Evolutionary conservation across 2,797 vertebrate species (phyloP).

Genomic region (Lycodopsis pacificus): DNA sequence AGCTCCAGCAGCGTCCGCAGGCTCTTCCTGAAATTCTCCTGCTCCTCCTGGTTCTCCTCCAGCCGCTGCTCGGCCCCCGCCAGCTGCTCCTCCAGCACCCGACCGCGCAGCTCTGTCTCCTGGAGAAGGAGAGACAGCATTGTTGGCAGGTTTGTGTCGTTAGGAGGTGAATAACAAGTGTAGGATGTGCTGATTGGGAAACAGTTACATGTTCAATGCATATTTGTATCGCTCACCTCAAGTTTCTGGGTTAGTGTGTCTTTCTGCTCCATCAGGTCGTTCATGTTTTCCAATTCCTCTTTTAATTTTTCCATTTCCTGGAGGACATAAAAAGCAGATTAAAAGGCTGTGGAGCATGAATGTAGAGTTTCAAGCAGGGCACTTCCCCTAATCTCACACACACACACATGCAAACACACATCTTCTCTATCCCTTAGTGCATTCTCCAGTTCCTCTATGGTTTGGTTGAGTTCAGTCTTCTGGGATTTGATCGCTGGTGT

Average conservation of each 20-base stretch:
- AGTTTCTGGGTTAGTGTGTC: conserved; percentile 94
- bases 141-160: conserved; percentile 1
- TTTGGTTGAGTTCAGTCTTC: conserved; percentile 97
- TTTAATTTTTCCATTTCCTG: conserved; percentile 98
- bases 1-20: conserved; percentile 98
- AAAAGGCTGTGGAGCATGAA: conserved; percentile 4
- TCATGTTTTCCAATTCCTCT: conserved; percentile 95
- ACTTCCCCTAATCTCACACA: not conserved
- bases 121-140: conserved; percentile 55
- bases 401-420: conserved; percentile 72
- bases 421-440: conserved; percentile 95
- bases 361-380: not conserved
- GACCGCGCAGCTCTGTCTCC: conserved; percentile 96
- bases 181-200: not conserved
- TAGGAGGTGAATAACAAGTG: not conserved
- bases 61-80: conserved; percentile 93
- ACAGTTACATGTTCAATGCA: not conserved
- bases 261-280: conserved; percentile 95
- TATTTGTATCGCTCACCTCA: conserved; percentile 83
- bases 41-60: conserved; percentile 96
- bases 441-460: conserved; percentile 95
- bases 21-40: conserved; percentile 97
- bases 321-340: conserved; percentile 24
- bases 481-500: conserved; percentile 95
- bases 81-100: conserved; percentile 95